These are phyloP conservation scores for Oophaga sylvatica DNA, from an alignment of 2,797 vertebrate genomes.

Conservation along the genomic window DNA sequence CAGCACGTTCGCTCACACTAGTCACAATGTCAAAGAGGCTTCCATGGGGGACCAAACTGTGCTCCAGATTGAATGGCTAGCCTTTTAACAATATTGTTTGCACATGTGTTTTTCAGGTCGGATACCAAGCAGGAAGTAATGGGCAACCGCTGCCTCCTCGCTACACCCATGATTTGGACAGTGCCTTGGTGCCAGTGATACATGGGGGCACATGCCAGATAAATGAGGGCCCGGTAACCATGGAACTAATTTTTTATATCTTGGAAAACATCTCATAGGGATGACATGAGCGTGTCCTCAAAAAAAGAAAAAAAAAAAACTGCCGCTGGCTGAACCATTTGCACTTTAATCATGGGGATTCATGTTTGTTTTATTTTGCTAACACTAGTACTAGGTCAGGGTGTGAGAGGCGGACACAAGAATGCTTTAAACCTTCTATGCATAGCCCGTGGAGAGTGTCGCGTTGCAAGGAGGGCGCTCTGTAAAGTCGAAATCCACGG, in stretches of 20 bases:
- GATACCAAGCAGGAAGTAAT: constrained; percentile 96
- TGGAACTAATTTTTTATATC: constrained; percentile 99
- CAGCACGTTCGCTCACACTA: too few species aligned
- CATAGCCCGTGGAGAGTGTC: constrained; percentile 76
- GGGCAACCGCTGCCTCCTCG: constrained; percentile 90
- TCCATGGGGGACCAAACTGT: too few species aligned
- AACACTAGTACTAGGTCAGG: constrained; percentile 74
- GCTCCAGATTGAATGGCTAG: too few species aligned
- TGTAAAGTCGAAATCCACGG: constrained; percentile 64
- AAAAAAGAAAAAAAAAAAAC: constrained; percentile 62
- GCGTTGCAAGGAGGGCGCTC: constrained; percentile 66
- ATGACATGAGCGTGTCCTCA: constrained; percentile 73
- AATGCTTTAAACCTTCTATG: constrained; percentile 79
- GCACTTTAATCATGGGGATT: constrained; percentile 84
- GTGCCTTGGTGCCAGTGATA: constrained; percentile 95
- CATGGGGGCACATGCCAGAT: constrained; percentile 94
- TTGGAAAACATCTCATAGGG: constrained; percentile 95
- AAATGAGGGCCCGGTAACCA: constrained; percentile 91
- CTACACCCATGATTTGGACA: constrained; percentile 97
- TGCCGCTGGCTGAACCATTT: constrained; percentile 80
- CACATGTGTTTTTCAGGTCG: constrained; percentile 81
- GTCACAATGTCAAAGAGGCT: too few species aligned
- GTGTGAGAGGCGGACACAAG: constrained; percentile 68
- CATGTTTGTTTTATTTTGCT: constrained; percentile 84
- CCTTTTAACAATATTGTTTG: neutral